These are phyloP conservation scores for Drosophila anomalipes DNA, from an alignment of 2,888 invertebrate genomes.

Conservation along the genomic window DNA sequence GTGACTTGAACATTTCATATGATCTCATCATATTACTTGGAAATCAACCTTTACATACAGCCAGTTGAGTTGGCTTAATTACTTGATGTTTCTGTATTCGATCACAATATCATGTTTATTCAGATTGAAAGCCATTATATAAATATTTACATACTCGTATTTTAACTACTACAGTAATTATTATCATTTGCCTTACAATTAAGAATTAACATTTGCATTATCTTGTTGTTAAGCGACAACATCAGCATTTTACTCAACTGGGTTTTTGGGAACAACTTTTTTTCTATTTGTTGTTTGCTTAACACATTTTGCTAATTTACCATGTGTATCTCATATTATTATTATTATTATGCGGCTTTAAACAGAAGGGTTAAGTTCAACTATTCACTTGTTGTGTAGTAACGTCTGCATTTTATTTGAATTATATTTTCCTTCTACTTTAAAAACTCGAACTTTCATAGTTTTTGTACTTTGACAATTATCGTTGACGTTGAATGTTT, in stretches of 20 bases:
- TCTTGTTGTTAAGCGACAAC: conserved; percentile 6
- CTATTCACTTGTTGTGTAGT: not conserved
- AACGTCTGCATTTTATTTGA: not conserved
- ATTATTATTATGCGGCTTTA: not conserved
- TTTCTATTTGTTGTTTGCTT: not conserved
- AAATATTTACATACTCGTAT: conserved; percentile 25
- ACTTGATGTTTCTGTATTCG: not conserved
- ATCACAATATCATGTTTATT: conserved; percentile 22
- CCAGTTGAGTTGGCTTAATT: conserved; percentile 4
- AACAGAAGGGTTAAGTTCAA: not conserved
- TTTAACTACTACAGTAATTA: not conserved
- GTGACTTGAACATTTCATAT: not conserved
- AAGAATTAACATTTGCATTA: conserved; percentile 12
- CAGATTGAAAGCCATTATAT: conserved; percentile 17
- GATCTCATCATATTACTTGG: not conserved
- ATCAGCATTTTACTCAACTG: not conserved
- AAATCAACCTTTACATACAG: not conserved
- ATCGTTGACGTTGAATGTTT: conserved; percentile 52
- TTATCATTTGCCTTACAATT: conserved; percentile 21
- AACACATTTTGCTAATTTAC: not conserved
- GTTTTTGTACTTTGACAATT: conserved; percentile 30
- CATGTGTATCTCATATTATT: not conserved
- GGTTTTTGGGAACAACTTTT: not conserved
- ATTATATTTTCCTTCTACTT: not conserved
- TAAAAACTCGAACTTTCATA: not conserved